A percentile compares a stretch with the other conserved stretches of the same genome.
Evolutionary conservation across 2,797 vertebrate species (phyloP).

Genomic region (Onychomys arenicola): DNA sequence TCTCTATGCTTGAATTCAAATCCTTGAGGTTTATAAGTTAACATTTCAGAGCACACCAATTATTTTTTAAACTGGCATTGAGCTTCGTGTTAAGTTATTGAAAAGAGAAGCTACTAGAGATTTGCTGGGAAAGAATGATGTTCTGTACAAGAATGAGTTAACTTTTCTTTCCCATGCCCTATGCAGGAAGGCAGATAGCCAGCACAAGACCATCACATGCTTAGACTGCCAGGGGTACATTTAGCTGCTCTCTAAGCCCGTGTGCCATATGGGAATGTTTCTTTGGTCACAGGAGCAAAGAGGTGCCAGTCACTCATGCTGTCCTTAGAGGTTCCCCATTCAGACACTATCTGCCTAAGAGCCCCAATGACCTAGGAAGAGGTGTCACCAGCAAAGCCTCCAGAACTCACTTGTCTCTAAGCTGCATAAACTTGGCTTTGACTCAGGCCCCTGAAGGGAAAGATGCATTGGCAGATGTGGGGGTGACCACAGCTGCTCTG

Average conservation of each 20-base stretch:
- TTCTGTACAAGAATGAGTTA: conserved; percentile 2
- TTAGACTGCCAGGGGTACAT: background rate
- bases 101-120: background rate
- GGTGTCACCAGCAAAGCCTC: background rate
- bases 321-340: background rate
- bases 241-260: background rate
- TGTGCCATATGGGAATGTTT: background rate
- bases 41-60: conserved; percentile 28
- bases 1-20: conserved; percentile 12
- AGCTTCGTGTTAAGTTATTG: conserved; percentile 57
- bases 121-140: background rate
- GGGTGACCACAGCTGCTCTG: background rate
- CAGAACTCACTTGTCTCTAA: background rate
- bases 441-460: background rate
- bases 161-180: background rate
- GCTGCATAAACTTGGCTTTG: background rate
- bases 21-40: conserved; percentile 50
- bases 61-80: conserved; percentile 23
- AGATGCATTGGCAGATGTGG: background rate
- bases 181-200: background rate
- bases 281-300: background rate
- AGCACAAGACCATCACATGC: background rate
- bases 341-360: background rate
- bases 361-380: background rate
- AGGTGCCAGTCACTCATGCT: background rate